phyloP scores from a whole-genome alignment of 2,797 vertebrate genomes.

The Yasuhikotakia modesta region DNA sequence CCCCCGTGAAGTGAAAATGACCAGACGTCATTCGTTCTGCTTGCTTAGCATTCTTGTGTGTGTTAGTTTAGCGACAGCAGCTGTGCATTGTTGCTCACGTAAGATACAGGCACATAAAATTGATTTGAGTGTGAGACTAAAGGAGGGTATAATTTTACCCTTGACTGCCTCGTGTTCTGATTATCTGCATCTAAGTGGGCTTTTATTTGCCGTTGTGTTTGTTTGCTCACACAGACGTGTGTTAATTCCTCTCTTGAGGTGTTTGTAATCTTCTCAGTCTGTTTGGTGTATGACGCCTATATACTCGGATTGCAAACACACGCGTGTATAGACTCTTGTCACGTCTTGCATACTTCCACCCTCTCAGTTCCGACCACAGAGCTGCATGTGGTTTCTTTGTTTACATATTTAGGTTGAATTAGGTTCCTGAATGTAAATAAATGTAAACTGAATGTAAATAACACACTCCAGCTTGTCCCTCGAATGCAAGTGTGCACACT shows the following conservation, averaged over 20 bases:
- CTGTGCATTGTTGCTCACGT: background rate
- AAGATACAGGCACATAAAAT: background rate
- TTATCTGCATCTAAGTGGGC: background rate
- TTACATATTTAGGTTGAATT: conserved; percentile 13
- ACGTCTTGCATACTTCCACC: background rate
- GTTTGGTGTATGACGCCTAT: background rate
- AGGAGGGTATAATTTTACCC: conserved; percentile 19
- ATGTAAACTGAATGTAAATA: background rate
- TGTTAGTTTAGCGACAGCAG: background rate
- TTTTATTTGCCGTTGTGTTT: background rate
- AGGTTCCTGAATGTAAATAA: no score
- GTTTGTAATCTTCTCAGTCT: no score
- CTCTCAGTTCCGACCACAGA: conserved; percentile 6
- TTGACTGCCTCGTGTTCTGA: background rate
- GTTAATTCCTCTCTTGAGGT: background rate
- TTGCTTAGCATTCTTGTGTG: conserved; percentile 15
- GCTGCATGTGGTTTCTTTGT: conserved; percentile 12
- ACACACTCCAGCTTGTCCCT: background rate
- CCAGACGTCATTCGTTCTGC: conserved; percentile 28
- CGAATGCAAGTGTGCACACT: background rate
- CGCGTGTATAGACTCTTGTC: background rate
- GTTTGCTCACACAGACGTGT: background rate
- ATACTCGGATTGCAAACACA: no score
- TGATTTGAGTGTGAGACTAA: conserved; percentile 1
- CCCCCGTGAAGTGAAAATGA: conserved; percentile 36